Evolutionary conservation across 1,140 invertebrate species (phyloP), one percentile per base, ranked within the genome.

Genomic region (Eumeta japonica): DNA sequence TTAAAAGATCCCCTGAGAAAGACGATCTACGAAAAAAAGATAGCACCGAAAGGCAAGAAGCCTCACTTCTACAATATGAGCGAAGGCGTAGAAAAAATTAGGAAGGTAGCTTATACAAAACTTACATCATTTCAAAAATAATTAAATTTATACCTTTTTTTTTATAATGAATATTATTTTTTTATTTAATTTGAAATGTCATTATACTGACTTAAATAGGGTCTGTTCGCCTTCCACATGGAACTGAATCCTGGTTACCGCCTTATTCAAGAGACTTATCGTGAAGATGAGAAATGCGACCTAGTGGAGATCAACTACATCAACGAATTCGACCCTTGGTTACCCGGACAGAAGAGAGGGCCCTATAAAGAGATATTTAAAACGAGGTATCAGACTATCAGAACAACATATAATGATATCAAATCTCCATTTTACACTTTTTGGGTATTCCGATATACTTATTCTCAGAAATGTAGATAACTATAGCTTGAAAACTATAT

Each of bases 261-360:
- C 46, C 45, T 83, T 2, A 78, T 84, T 16, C 75, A 81, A 38
- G 78, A 83, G 49, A 83, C 79, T 2, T 84, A 78, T 44, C 52
- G 60, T 2, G 83, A 84, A 48, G 75, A 80, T 2, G 82, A 84
- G 51, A 85, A 84, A 54, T 85, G 82, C 46, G 81, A 80, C 10
- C 58, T 85, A 5, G 74, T 80, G 14, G 81, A 83, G 52, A 82
- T 84, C 9, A 73, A 80, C 43, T 81, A 77, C 43, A 55, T 84
- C 3, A 79, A 83, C 40, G 72, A 82, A 10, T 63, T 78, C 10
- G 72, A 81, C 49, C 82, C 83, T 0, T 78, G 78, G 62, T 48
- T 83, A 5, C 76, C 77, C 0, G 74, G 82, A 1, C 77, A 79
- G 46, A 79, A 78, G 40, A 68, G 79, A 28, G 81, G 80, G 0